Percentiles rank a stretch among this genome's conserved stretches.
Conservation (phyloP, 2,113 vertebrate species). For the Eira barbara region DNA sequence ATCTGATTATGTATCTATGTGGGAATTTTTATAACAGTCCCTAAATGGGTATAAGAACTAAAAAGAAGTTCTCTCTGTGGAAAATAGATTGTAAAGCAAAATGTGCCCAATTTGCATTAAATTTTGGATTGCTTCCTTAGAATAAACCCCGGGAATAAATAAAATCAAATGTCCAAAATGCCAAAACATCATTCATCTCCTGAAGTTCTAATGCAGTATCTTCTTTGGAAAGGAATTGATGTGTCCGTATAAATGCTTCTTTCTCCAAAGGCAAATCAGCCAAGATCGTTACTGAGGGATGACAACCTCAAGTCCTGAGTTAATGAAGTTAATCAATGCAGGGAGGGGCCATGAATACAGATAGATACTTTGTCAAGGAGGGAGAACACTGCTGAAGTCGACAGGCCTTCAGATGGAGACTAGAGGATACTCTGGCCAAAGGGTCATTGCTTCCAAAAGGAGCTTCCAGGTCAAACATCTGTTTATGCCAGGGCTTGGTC, state of each 20-base stretch:
- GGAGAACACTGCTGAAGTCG: neutral
- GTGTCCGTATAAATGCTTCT: neutral
- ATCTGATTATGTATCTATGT: slow-evolving; percentile 40
- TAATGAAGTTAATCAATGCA: neutral
- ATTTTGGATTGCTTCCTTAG: slow-evolving; percentile 27
- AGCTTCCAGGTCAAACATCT: neutral
- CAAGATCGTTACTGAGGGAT: neutral
- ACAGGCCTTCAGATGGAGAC: neutral
- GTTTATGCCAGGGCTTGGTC: neutral
- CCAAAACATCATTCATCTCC: neutral
- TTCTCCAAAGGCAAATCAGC: neutral
- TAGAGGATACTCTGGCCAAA: neutral
- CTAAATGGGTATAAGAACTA: neutral
- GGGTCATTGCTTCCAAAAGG: neutral
- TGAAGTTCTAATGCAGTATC: neutral
- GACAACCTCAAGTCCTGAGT: neutral
- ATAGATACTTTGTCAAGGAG: neutral
- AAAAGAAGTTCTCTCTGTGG: slow-evolving; percentile 8
- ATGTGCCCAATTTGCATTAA: neutral
- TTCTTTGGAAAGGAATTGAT: neutral
- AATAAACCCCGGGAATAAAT: slow-evolving; percentile 11
- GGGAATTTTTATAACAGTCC: slow-evolving; percentile 27
- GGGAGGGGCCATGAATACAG: neutral
- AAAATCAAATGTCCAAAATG: neutral
- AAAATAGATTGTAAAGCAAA: slow-evolving; percentile 47